phyloP scores from a whole-genome alignment of 2,113 vertebrate species.

The Lates calcarifer region DNA sequence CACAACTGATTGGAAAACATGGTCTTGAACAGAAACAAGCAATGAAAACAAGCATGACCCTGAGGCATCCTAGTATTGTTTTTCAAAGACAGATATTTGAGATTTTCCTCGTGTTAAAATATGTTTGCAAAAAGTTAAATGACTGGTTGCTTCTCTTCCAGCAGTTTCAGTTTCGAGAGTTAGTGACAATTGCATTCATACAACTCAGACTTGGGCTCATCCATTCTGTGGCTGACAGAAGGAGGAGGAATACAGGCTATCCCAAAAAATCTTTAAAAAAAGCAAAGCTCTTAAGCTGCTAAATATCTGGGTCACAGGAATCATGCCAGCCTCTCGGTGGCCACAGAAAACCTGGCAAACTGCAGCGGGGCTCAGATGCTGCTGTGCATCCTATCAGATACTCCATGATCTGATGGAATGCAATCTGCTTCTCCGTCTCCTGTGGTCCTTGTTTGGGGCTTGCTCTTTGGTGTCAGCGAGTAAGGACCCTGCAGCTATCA shows the following conservation, averaged over 20 bases:
- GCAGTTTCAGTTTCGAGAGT: slow-evolving; percentile 25
- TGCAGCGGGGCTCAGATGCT: slow-evolving; percentile 56
- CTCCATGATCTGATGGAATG: slow-evolving; percentile 71
- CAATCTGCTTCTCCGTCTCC: slow-evolving; percentile 69
- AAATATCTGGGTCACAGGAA: slow-evolving; percentile 80
- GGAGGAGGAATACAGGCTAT: slow-evolving; percentile 42
- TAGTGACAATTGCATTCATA: slow-evolving; percentile 30
- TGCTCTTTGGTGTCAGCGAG: slow-evolving; percentile 37
- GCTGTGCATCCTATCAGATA: slow-evolving; percentile 68
- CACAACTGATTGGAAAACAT: slow-evolving; percentile 64
- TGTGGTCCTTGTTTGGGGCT: slow-evolving; percentile 59
- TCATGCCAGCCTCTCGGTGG: slow-evolving; percentile 57
- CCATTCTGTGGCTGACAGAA: slow-evolving; percentile 29
- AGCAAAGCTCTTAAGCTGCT: slow-evolving; percentile 59
- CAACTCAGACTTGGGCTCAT: slow-evolving; percentile 10
- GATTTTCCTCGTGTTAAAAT: slow-evolving; percentile 49
- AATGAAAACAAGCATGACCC: slow-evolving; percentile 33
- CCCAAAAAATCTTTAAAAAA: slow-evolving; percentile 61
- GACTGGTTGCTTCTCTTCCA: slow-evolving; percentile 19
- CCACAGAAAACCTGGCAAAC: slow-evolving; percentile 69
- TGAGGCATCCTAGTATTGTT: slow-evolving; percentile 4
- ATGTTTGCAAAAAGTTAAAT: slow-evolving; percentile 38
- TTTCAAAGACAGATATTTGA: slow-evolving; percentile 41
- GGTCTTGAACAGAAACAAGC: slow-evolving; percentile 47
- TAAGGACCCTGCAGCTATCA: slow-evolving; percentile 49